phyloP scores from a whole-genome alignment of 2,888 invertebrate genomes.

The Calameuta filiformis region DNA sequence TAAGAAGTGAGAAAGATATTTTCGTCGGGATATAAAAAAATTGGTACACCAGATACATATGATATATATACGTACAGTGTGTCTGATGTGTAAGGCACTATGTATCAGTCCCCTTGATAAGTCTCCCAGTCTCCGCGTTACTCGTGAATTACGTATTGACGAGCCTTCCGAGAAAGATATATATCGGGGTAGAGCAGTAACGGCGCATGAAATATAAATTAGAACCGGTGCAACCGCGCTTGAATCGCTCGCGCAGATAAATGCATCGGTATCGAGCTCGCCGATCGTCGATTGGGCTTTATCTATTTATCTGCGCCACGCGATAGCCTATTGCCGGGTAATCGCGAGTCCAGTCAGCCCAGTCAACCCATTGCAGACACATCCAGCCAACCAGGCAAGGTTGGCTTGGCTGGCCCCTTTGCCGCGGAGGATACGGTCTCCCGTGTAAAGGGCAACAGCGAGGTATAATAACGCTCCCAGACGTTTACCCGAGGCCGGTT shows the following conservation, averaged over 20 bases:
- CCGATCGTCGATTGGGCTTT: neutral
- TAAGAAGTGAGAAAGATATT: neutral
- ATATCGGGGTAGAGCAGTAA: neutral
- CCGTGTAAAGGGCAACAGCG: conserved; percentile 33
- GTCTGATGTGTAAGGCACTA: neutral
- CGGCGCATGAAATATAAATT: conserved; percentile 36
- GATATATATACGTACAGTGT: neutral
- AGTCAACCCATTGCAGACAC: neutral
- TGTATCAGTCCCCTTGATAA: neutral
- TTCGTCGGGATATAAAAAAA: neutral
- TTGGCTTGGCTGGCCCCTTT: neutral
- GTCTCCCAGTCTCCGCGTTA: neutral
- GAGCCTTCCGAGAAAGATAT: neutral
- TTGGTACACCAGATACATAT: neutral
- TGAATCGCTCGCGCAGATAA: neutral
- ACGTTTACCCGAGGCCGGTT: conserved; percentile 36
- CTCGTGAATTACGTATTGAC: neutral
- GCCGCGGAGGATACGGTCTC: neutral
- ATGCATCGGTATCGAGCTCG: neutral
- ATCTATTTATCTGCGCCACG: neutral
- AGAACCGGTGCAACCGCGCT: conserved; percentile 21
- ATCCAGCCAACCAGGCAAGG: neutral
- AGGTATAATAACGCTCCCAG: conserved; percentile 36
- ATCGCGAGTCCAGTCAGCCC: neutral
- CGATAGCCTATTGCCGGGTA: neutral